Evolutionary conservation across 92 coral and sea anemone genomes (phyloP).

Genomic region (Palythoa heliodiscus): DNA sequence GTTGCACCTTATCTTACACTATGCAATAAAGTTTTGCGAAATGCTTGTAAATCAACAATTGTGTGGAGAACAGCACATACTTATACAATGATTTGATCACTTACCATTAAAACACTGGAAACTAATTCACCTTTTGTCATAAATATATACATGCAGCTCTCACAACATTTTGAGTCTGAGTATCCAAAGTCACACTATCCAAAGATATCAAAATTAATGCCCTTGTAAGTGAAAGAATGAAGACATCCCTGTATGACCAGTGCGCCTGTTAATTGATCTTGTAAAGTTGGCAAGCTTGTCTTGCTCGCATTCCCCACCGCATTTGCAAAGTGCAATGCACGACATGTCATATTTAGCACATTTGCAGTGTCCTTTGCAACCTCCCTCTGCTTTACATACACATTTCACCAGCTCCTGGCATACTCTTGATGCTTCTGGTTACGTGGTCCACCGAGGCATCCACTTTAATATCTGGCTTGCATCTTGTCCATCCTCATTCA

Average conservation of each 20-base stretch:
- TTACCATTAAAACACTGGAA: no score
- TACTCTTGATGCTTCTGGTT: slow-evolving; percentile 52
- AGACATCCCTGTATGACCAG: background rate
- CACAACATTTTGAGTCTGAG: no score
- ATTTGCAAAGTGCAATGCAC: slow-evolving; percentile 56
- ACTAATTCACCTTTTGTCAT: background rate
- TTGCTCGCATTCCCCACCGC: slow-evolving; percentile 47
- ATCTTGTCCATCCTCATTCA: no score
- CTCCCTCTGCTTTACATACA: slow-evolving; percentile 43
- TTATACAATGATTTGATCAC: no score
- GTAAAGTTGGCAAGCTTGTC: slow-evolving; percentile 20
- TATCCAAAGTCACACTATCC: background rate
- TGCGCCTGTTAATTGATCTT: background rate
- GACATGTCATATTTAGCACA: background rate
- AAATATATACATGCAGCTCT: no score
- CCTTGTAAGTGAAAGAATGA: background rate
- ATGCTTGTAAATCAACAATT: no score
- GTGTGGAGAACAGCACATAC: no score
- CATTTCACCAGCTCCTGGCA: slow-evolving; percentile 59
- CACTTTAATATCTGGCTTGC: no score
- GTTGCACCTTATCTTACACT: no score
- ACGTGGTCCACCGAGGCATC: no score
- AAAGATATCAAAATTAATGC: background rate
- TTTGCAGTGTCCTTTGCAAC: slow-evolving; percentile 54
- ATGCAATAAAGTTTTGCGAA: no score